Percentiles rank a stretch among this genome's conserved stretches.
phyloP scores from a whole-genome alignment of 2,797 vertebrate species.

The Spea hammondii region DNA sequence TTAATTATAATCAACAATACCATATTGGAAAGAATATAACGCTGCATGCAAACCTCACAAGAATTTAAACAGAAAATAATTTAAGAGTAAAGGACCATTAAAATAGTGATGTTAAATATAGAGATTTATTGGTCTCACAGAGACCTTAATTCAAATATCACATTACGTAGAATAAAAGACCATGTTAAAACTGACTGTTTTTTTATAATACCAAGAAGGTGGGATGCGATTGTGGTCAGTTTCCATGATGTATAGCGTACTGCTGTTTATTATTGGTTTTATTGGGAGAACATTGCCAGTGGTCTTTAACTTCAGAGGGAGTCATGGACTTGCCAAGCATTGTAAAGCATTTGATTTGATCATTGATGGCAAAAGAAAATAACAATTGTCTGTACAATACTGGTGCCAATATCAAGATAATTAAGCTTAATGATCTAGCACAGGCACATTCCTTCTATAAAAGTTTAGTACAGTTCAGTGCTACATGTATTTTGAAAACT shows the following conservation, averaged over 20 bases:
- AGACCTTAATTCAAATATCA: too few relatives aligned
- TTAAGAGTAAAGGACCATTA: too few relatives aligned
- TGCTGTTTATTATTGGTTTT: neutral
- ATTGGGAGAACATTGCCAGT: slow-evolving; percentile 1
- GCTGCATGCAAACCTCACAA: too few relatives aligned
- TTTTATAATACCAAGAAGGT: too few relatives aligned
- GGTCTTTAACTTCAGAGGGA: slow-evolving; percentile 34
- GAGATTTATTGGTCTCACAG: too few relatives aligned
- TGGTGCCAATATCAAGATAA: slow-evolving; percentile 21
- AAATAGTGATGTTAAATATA: too few relatives aligned
- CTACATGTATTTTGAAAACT: slow-evolving; percentile 24
- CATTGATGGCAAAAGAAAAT: slow-evolving; percentile 18
- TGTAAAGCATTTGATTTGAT: slow-evolving; percentile 32
- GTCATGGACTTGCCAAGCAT: slow-evolving; percentile 23
- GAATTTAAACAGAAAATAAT: too few relatives aligned
- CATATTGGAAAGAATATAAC: too few relatives aligned
- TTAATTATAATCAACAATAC: too few relatives aligned
- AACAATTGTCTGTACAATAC: slow-evolving; percentile 6
- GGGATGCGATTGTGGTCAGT: neutral
- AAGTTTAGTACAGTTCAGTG: slow-evolving; percentile 6
- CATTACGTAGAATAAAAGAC: too few relatives aligned
- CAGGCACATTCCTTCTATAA: slow-evolving; percentile 28
- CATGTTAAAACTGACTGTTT: too few relatives aligned
- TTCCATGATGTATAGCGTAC: neutral
- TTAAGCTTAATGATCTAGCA: slow-evolving; percentile 16